Evolutionary conservation across 2,888 invertebrate species (phyloP), one percentile per base, ranked within the genome.

Genomic region (Dryobota labecula): DNA sequence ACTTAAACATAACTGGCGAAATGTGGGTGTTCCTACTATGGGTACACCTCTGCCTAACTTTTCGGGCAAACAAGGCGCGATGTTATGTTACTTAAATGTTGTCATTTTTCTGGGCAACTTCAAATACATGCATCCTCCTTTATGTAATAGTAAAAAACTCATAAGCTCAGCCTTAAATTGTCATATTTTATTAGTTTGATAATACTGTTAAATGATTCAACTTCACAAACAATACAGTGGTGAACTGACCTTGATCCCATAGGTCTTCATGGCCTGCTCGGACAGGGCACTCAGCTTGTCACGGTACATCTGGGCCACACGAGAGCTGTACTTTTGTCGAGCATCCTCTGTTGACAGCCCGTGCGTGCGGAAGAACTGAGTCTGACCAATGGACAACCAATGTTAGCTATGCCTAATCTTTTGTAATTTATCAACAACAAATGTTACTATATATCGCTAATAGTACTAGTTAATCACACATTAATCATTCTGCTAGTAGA

Each of bases 251-350:
- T 98, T 98, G 56, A 97, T 98, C 70, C 99, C 98, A 93, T 99
- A 98, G 47, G 97, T 97, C 93, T 98, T 97, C 97, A 99, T 98
- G 20, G 99, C 98, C 90, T 98, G 98, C 81, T 97, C 97, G n/a
- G 99, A 98, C 86, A 97, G 93, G 68, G 97, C 96, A 80, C 97
- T 96, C 76, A 99, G 95, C 93, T 99, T 99, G 87, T 99, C 99
- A 87, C 98, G 97, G 94, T 99, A 99, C 88, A 99, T 95, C 89
- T 98, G 98, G 2, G 99, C 99, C 62, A 99, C 99, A 73, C 99
- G 96, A 3, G 99, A 99, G 91, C 98, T 99, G 94, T 99, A 99
- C 93, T 99, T 99, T 92, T 99, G 98, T 86, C 99, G 98, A 27
- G 99, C 98, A 96, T 99, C 99, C 61, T 97, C 97, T 49, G 98